Evolutionary conservation across 2,113 vertebrate species (phyloP).

Genomic region (Vicugna pacos): DNA sequence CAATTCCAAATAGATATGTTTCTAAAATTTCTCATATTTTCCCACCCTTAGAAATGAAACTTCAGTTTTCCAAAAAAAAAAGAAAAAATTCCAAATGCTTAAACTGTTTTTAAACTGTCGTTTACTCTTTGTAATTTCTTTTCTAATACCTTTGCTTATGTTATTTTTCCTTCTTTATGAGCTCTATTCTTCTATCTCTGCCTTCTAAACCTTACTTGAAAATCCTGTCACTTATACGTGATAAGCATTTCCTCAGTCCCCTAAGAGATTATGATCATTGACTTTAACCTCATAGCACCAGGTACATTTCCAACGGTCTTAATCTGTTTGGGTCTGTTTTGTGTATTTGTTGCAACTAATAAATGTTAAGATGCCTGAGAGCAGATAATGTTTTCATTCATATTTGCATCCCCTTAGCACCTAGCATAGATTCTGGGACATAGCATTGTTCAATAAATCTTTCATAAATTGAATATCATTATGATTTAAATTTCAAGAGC

Average conservation of each 20-base stretch:
- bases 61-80: neutral
- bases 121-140: neutral
- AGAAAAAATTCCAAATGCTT: neutral
- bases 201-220: neutral
- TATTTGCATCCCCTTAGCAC: neutral
- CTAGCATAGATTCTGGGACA: neutral
- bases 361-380: neutral
- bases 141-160: neutral
- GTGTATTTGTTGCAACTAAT: neutral
- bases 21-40: neutral
- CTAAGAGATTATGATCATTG: neutral
- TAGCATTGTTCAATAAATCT: neutral
- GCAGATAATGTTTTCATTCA: neutral
- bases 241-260: neutral
- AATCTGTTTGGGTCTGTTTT: neutral
- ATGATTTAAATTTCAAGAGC: neutral
- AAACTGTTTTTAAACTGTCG: neutral
- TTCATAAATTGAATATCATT: neutral
- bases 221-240: neutral
- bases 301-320: neutral
- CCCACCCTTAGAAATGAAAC: neutral
- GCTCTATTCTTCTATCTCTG: neutral
- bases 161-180: neutral
- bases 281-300: neutral
- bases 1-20: neutral